Evolutionary conservation across 2,888 invertebrate species (phyloP).

Genomic region (Listrodromus nycthemerus): DNA sequence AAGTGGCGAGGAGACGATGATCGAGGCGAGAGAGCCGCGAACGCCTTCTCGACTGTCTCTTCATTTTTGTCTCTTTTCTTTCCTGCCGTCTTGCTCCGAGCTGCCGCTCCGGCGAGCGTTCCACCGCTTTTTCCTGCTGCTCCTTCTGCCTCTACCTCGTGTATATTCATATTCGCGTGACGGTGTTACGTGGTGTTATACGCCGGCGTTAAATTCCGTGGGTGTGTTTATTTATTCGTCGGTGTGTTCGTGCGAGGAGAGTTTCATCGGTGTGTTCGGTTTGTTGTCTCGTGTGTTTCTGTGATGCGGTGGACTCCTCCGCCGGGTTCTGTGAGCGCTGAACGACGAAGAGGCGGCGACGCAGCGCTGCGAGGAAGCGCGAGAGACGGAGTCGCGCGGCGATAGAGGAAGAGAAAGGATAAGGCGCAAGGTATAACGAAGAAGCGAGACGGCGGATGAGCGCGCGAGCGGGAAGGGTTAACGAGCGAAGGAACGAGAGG

Average conservation of each 20-base stretch:
- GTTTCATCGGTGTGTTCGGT: constrained; percentile 6
- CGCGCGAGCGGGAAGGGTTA: constrained; percentile 32
- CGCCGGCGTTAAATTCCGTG: constrained; percentile 60
- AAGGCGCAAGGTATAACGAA: constrained; percentile 9
- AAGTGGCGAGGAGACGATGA: constrained; percentile 16
- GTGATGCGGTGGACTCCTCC: constrained; percentile 48
- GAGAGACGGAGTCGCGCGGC: constrained; percentile 51
- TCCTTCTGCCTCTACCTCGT: constrained; percentile 34
- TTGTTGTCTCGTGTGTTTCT: constrained; percentile 21
- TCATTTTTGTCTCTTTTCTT: constrained; percentile 33
- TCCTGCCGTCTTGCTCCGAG: constrained; percentile 2
- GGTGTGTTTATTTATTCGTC: constrained; percentile 68
- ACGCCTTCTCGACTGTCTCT: constrained; percentile 6
- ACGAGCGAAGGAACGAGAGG: constrained; percentile 31
- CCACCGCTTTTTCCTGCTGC: constrained; percentile 38
- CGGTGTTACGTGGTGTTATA: constrained; percentile 58
- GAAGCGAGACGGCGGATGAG: constrained; percentile 12
- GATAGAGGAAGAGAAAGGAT: constrained; percentile 33
- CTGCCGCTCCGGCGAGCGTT: constrained; percentile 19
- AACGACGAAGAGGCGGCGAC: constrained; percentile 44
- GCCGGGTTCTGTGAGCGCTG: constrained; percentile 53
- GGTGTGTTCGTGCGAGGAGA: constrained; percentile 40
- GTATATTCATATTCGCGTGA: constrained; percentile 60
- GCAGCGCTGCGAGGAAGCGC: constrained; percentile 24
- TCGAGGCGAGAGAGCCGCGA: not conserved